Conservation (phyloP, 2,797 vertebrate genomes). For the Pseudochirops corinnae region DNA sequence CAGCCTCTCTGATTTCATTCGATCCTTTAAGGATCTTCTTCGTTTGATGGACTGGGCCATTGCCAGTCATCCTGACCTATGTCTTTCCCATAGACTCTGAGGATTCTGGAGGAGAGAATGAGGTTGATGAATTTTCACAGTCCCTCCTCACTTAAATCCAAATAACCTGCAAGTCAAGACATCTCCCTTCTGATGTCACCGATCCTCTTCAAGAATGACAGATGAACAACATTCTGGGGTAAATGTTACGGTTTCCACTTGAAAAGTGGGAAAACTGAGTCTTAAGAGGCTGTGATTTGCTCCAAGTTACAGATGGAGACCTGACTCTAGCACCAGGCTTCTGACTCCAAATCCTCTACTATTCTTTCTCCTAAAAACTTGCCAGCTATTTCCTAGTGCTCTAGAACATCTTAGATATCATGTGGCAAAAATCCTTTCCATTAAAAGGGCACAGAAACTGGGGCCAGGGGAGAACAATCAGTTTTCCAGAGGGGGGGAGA, state of each 20-base stretch:
- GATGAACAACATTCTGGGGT: background rate
- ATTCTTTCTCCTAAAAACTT: background rate
- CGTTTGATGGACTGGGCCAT: background rate
- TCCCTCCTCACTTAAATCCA: background rate
- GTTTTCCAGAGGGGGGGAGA: background rate
- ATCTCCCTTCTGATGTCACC: background rate
- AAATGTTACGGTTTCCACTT: background rate
- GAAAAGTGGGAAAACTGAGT: background rate
- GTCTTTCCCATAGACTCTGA: background rate
- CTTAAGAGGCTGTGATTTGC: background rate
- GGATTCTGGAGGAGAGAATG: background rate
- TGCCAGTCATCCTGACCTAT: background rate
- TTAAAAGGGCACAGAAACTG: background rate
- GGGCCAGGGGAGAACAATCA: background rate
- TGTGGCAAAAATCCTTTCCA: background rate
- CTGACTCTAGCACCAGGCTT: background rate
- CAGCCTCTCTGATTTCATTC: background rate
- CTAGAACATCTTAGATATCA: background rate
- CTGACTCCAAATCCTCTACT: background rate
- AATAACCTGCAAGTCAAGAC: background rate
- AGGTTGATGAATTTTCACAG: background rate
- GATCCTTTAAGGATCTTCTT: background rate
- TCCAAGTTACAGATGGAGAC: background rate
- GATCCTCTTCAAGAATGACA: background rate
- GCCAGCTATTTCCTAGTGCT: background rate